Evolutionary conservation across 2,888 invertebrate genomes (phyloP), one percentile per base, ranked within the genome.

Genomic region (Acanthopleura granulata): DNA sequence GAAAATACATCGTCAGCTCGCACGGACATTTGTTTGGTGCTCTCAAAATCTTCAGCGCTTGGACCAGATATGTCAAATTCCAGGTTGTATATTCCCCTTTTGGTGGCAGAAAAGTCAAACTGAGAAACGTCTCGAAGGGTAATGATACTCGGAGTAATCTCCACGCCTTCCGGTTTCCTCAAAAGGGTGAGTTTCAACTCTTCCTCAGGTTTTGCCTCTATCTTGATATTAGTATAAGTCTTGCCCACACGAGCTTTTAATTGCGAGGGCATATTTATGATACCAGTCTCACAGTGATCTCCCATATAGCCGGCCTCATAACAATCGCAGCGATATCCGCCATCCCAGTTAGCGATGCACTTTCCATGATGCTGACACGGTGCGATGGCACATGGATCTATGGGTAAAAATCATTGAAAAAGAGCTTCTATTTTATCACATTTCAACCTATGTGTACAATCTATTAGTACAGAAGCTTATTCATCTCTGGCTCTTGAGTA

Each of bases 1-100:
- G 66, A 66, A 27, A 66, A 66, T 6, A 66, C 66, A 66, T 66
- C 66, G 25, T 66, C 66, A 66, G 66, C 66, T 1, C 66, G 66
- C 6, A 66, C 66, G 4, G 66, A 22, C 18, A 22, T 6, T 15
- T 66, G 15, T 14, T 12, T 15, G 29, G 16, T 66, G 40, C 12
- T 27, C 18, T 25, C 66, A 27, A 66, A 66, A 66, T 16, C 66
- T 6, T 25, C 29, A 27, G 66, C 66, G 25, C 29, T 66, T 15
- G 27, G 22, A 16, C 66, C 66, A 27, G 29, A 16, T 1, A 66
- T 66, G 16, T 66, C 25, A 27, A 66, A 66, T 27, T 1, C 25
- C 15, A 66, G 22, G 14, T 66, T 27, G 25, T 66, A 66, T 16
- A 66, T 66, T 22, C 66, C 66, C 16, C 66, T 22, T 66, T 25